phyloP scores from a whole-genome alignment of 1,140 invertebrate species.

The Polypedilum vanderplanki region DNA sequence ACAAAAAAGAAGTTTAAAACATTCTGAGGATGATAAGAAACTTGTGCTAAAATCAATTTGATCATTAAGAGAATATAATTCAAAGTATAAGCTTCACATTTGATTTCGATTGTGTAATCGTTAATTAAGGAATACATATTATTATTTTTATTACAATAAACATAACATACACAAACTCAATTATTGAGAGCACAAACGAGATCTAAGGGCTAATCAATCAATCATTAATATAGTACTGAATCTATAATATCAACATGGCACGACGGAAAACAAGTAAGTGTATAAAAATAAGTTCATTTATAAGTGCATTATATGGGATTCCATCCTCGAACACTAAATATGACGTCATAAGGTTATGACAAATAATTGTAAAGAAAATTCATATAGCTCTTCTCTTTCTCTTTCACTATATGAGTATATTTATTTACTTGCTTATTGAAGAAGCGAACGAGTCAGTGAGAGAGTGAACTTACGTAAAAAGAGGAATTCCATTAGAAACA shows the following conservation, averaged over 20 bases:
- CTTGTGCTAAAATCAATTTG: neutral
- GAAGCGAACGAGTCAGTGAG: neutral
- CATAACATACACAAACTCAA: neutral
- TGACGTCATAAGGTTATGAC: slow-evolving; percentile 10
- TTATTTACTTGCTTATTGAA: too few relatives aligned
- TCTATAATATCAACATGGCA: neutral
- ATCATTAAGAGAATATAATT: neutral
- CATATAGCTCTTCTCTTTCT: neutral
- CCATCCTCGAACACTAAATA: neutral
- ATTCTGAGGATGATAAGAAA: neutral
- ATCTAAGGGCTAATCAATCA: slow-evolving; percentile 15
- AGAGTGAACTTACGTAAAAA: slow-evolving; percentile 1
- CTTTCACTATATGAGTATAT: too few relatives aligned
- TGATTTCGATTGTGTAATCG: slow-evolving; percentile 18
- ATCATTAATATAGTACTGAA: neutral
- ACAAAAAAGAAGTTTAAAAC: neutral
- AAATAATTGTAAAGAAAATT: neutral
- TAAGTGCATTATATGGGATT: slow-evolving; percentile 4
- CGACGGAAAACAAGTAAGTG: slow-evolving; percentile 22
- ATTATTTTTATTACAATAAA: neutral
- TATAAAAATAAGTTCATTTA: slow-evolving; percentile 1
- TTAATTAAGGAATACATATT: slow-evolving; percentile 20
- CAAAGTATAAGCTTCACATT: neutral
- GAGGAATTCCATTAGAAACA: slow-evolving; percentile 26
- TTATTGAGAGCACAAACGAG: neutral